Percentiles rank a stretch among this genome's conserved stretches.
Conservation (phyloP, 2,888 invertebrate genomes). For the Labia minor region DNA sequence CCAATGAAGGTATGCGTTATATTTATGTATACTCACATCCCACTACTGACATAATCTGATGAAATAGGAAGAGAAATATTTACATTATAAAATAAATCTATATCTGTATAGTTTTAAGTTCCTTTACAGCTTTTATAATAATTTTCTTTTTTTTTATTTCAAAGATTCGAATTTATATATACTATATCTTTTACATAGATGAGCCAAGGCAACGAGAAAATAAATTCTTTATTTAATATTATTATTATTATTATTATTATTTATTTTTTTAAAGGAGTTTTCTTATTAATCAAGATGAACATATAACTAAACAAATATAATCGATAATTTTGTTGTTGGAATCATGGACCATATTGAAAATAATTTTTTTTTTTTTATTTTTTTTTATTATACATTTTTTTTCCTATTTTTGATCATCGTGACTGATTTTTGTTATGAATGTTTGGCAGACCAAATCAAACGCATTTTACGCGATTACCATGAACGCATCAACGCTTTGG, state of each 20-base stretch:
- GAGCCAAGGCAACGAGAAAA: too few species aligned
- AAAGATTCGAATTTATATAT: neutral
- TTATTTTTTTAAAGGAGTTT: too few species aligned
- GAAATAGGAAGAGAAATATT: conserved; percentile 13
- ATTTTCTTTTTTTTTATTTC: neutral
- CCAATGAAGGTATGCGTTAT: conserved; percentile 72
- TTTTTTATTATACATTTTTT: neutral
- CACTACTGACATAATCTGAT: too few species aligned
- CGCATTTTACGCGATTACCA: conserved; percentile 74
- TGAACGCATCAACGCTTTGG: conserved; percentile 75
- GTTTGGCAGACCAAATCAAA: conserved; percentile 58
- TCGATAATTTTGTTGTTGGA: too few species aligned
- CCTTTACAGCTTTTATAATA: neutral
- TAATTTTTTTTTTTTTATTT: too few species aligned
- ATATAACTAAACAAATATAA: too few species aligned
- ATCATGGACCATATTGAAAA: too few species aligned
- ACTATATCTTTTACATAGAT: too few species aligned
- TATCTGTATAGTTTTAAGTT: neutral
- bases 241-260: too few species aligned
- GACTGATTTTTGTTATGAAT: conserved; percentile 15
- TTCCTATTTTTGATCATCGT: neutral
- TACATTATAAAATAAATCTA: too few species aligned
- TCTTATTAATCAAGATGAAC: too few species aligned
- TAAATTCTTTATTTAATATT: too few species aligned
- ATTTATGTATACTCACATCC: neutral